These are phyloP conservation scores for Regulus satrapa DNA, from an alignment of 2,113 vertebrate species.

Conservation along the genomic window DNA sequence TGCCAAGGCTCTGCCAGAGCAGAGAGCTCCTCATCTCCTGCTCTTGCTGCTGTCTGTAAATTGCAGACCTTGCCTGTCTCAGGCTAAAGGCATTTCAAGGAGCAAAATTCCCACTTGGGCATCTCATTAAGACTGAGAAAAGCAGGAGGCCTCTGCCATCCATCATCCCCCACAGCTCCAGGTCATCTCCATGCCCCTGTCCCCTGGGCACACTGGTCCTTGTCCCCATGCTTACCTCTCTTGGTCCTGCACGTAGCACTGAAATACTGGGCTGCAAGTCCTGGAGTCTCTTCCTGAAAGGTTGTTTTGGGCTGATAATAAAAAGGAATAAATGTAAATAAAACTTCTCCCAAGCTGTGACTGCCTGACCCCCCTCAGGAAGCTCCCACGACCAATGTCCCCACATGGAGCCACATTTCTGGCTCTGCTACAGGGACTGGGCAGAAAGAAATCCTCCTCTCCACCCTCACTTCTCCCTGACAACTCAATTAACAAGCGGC, in stretches of 20 bases:
- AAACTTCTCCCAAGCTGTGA: neutral
- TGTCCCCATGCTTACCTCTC: neutral
- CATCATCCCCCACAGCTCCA: neutral
- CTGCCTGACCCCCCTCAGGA: neutral
- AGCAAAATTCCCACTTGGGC: neutral
- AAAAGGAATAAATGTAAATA: neutral
- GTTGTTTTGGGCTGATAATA: neutral
- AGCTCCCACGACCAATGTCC: rapidly evolving
- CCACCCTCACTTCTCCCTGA: neutral
- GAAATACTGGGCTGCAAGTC: rapidly evolving
- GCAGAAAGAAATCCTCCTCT: neutral
- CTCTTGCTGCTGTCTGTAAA: neutral
- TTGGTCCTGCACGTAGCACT: neutral
- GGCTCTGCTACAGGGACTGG: neutral
- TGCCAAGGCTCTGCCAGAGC: neutral
- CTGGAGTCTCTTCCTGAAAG: neutral
- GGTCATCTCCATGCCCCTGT: neutral
- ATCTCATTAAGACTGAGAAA: neutral
- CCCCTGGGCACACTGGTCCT: rapidly evolving
- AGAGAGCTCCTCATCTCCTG: neutral
- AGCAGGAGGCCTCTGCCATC: neutral
- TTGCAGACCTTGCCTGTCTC: neutral
- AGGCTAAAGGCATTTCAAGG: neutral
- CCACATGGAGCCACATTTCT: rapidly evolving
- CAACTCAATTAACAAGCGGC: constrained; percentile 15